These are phyloP conservation scores for Argyresthia albistria DNA, from an alignment of 2,888 invertebrate genomes.

Conservation along the genomic window DNA sequence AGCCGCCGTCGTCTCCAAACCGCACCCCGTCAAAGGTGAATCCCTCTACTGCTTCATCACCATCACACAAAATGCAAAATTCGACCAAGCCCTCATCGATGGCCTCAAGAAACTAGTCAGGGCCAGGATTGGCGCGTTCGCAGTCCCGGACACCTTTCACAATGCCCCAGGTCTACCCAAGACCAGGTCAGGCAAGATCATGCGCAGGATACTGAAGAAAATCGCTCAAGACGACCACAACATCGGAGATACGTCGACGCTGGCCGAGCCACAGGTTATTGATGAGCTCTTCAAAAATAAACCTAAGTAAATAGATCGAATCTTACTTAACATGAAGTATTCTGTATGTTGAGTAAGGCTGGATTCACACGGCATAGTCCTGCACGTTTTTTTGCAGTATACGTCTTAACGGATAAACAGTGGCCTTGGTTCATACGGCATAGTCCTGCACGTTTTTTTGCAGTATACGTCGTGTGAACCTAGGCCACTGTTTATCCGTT, in stretches of 20 bases:
- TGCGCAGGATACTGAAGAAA: slow-evolving; percentile 95
- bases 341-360: too few species aligned
- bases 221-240: slow-evolving; percentile 91
- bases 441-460: too few species aligned
- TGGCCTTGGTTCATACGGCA: too few species aligned
- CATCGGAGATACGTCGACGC: slow-evolving; percentile 93
- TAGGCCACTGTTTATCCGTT: too few species aligned
- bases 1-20: slow-evolving; percentile 96
- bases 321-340: too few species aligned
- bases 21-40: slow-evolving; percentile 96
- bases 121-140: slow-evolving; percentile 95
- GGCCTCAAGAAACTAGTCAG: slow-evolving; percentile 87
- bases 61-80: slow-evolving; percentile 82
- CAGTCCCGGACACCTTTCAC: slow-evolving; percentile 95
- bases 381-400: too few species aligned
- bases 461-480: too few species aligned
- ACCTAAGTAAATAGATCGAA: slow-evolving; percentile 41
- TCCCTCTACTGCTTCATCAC: slow-evolving; percentile 98
- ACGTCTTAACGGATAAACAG: too few species aligned
- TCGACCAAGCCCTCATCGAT: slow-evolving; percentile 78
- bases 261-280: slow-evolving; percentile 93
- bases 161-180: slow-evolving; percentile 95
- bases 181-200: slow-evolving; percentile 98
- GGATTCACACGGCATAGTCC: too few species aligned
- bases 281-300: slow-evolving; percentile 83